phyloP scores from a whole-genome alignment of 2,113 vertebrate species.

The Probosciger aterrimus region DNA sequence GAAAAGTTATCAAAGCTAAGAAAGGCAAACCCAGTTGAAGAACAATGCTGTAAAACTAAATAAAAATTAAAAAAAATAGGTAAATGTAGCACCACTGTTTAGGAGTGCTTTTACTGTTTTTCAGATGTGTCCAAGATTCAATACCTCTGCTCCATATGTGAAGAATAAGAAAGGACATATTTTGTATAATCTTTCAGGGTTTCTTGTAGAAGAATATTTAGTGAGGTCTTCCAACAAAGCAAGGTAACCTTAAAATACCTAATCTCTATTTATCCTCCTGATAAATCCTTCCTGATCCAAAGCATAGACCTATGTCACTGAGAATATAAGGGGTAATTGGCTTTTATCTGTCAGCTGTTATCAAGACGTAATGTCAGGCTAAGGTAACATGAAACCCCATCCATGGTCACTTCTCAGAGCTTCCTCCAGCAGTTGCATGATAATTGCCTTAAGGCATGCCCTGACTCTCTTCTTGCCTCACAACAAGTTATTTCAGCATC shows the following conservation, averaged over 20 bases:
- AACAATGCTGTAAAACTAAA: neutral
- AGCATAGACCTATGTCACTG: neutral
- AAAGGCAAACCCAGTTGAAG: neutral
- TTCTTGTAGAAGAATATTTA: slow-evolving; percentile 69
- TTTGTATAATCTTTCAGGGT: slow-evolving; percentile 70
- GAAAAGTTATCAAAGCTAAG: neutral
- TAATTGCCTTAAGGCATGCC: neutral
- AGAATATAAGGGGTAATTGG: neutral
- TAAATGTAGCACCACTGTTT: neutral
- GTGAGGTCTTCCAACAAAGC: slow-evolving; percentile 36
- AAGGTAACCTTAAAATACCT: slow-evolving; percentile 48
- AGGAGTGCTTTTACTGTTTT: neutral
- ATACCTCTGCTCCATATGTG: slow-evolving; percentile 14
- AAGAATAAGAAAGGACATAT: slow-evolving; percentile 51
- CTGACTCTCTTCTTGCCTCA: neutral
- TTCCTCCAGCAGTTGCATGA: neutral
- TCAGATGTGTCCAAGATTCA: slow-evolving; percentile 58
- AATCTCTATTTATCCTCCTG: neutral
- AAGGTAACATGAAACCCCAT: neutral
- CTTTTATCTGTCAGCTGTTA: neutral
- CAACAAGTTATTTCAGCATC: neutral
- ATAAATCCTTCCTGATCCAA: neutral
- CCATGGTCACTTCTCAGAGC: neutral
- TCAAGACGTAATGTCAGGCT: neutral
- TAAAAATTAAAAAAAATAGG: neutral